Conservation (phyloP, 2,113 vertebrate genomes). For the Corythornis madagascariensis region DNA sequence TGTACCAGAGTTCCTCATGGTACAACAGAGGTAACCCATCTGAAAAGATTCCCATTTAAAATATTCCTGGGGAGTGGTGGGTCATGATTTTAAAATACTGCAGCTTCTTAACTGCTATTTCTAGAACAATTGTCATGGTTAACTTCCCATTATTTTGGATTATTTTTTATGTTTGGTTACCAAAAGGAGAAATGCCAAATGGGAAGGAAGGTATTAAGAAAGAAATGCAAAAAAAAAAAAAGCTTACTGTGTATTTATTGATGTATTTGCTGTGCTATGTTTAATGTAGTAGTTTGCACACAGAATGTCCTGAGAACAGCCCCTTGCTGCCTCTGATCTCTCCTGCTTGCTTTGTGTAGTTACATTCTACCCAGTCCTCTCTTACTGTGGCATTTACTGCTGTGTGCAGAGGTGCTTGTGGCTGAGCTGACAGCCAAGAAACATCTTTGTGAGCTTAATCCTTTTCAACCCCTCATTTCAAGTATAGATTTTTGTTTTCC, state of each 20-base stretch:
- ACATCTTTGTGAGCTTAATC: background rate
- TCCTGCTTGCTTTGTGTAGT: background rate
- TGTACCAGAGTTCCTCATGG: background rate
- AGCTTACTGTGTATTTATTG: background rate
- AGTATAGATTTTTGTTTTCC: background rate
- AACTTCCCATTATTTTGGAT: background rate
- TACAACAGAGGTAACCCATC: background rate
- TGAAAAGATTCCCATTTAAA: background rate
- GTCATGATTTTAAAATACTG: background rate
- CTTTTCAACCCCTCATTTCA: conserved; percentile 1
- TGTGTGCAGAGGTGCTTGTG: background rate
- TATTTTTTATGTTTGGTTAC: background rate
- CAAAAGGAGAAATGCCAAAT: background rate
- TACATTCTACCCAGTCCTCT: background rate
- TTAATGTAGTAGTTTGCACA: background rate
- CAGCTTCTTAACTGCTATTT: background rate
- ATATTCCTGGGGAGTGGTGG: background rate
- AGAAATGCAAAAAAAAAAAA: background rate
- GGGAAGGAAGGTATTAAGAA: background rate
- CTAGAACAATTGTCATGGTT: background rate
- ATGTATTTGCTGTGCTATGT: background rate
- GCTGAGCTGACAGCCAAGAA: background rate
- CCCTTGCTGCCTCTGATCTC: background rate
- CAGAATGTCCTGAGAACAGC: background rate
- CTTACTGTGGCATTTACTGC: background rate